Evolutionary conservation across 1,140 invertebrate species (phyloP).

Genomic region (Kradibia gibbosae): DNA sequence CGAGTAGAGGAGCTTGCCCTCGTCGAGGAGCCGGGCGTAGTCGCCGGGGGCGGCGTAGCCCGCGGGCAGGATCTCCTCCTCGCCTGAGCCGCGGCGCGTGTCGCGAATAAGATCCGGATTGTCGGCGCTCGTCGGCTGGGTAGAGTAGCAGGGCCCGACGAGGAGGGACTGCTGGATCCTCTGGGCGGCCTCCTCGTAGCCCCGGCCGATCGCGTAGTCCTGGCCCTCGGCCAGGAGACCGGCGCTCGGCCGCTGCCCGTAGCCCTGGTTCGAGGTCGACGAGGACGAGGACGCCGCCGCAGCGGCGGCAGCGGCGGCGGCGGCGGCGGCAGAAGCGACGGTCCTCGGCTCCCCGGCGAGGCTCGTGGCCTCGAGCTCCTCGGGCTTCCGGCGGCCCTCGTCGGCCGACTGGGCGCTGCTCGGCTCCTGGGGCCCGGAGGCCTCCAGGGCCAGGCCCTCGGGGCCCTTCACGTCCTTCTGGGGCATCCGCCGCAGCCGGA

Average conservation of each 20-base stretch:
- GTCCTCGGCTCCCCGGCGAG: slow-evolving; percentile 63
- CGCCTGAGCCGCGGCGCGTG: slow-evolving; percentile 71
- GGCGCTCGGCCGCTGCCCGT: slow-evolving; percentile 47
- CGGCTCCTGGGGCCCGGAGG: slow-evolving; percentile 49
- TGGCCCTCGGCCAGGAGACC: slow-evolving; percentile 12
- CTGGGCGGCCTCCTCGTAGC: slow-evolving; percentile 28
- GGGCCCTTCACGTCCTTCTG: slow-evolving; percentile 83
- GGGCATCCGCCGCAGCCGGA: slow-evolving; percentile 80
- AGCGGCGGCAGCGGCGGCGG: no score
- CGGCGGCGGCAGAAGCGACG: slow-evolving; percentile 60
- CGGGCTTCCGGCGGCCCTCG: slow-evolving; percentile 59
- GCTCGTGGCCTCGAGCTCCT: slow-evolving; percentile 68
- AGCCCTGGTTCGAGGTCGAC: slow-evolving; percentile 58
- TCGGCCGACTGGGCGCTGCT: slow-evolving; percentile 53
- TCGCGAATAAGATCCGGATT: slow-evolving; percentile 89
- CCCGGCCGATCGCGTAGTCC: slow-evolving; percentile 35
- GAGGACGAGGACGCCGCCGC: no score
- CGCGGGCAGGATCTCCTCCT: slow-evolving; percentile 63
- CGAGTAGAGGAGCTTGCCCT: slow-evolving; percentile 83
- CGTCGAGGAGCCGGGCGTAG: slow-evolving; percentile 73
- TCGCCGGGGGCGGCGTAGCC: slow-evolving; percentile 16
- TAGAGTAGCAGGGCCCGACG: slow-evolving; percentile 76
- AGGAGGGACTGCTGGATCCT: slow-evolving; percentile 44
- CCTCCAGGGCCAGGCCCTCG: slow-evolving; percentile 74
- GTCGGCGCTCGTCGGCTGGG: slow-evolving; percentile 76